These are phyloP conservation scores for Heliothis subflexa DNA, from an alignment of 1,140 invertebrate genomes.

Conservation along the genomic window DNA sequence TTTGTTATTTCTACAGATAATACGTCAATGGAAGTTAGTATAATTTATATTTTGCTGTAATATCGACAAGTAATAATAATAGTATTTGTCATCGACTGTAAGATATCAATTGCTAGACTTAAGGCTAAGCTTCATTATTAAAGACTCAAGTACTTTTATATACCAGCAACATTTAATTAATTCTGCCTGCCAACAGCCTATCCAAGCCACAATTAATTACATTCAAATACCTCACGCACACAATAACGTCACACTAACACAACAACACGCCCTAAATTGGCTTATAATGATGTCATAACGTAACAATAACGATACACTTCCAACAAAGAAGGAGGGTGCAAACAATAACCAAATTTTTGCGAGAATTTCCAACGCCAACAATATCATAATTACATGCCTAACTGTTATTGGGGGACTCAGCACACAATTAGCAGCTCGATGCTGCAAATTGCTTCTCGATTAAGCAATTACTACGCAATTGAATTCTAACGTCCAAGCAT, in stretches of 20 bases:
- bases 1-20: no score
- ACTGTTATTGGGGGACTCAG: neutral
- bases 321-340: neutral
- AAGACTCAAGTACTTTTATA: no score
- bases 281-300: neutral
- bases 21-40: no score
- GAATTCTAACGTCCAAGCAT: neutral
- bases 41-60: no score
- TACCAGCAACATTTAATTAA: neutral
- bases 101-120: no score
- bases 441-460: conserved; percentile 17
- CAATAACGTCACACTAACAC: neutral
- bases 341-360: conserved; percentile 2
- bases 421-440: conserved; percentile 13
- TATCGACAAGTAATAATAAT: no score
- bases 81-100: no score
- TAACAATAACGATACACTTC: neutral
- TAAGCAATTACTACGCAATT: conserved; percentile 9
- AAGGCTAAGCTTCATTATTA: no score
- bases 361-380: conserved; percentile 4
- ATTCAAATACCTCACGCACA: conserved; percentile 8
- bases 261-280: neutral
- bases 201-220: neutral
- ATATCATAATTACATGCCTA: conserved; percentile 19
- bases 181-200: neutral